Base-by-base conservation (phyloP, 1,140 invertebrate species). In the Gonatopus flavifemur region DNA sequence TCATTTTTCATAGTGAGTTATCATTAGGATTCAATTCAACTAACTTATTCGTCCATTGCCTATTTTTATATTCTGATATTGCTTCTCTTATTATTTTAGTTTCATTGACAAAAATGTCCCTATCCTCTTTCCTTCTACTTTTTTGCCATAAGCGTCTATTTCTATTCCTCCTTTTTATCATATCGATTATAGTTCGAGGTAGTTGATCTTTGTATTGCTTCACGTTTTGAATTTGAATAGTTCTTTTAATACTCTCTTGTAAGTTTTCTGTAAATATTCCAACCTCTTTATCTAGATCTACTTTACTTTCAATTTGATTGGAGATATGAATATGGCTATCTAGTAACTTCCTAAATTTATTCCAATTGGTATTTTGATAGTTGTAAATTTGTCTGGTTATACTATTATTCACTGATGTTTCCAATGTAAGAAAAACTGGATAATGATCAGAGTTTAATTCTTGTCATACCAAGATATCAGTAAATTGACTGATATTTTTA, bases 371-470 rank as follows among this genome's bases (percentile, higher is more conserved):
- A 3, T 46, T 46, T 45, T 50, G 40, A 31, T 52, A 52, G 33
- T 57, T 19, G 21, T 31, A 39, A 32, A 9, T 13, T 9, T 28
- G 6, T 16, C 16, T 25, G 21, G 19, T 25, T n/a, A 7, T 9
- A 31, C 8, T 36, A 33, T 45, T 35, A 8, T n/a, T 15, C 13
- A 33, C 5, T 4, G 10, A 4, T n/a, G 6, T 9, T 8, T 28
- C 24, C 9, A 55, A 8, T 7, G n/a, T 37, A 8, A 63, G 49
- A 3, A 52, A 3, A 24, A 65, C 45, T 12, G 63, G 61, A n/a
- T 50, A 52, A 28, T 66, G 61, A 39, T 68, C 60, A 2, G 61
- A 68, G 12, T 25, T 51, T 2, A 64, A 44, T 51, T 62, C 50
- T 33, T 50, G 28, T 12, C 49, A 7, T 1, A 40, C 28, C 44